Evolutionary conservation across 2,797 vertebrate genomes (phyloP).

Genomic region (Poecilia picta): DNA sequence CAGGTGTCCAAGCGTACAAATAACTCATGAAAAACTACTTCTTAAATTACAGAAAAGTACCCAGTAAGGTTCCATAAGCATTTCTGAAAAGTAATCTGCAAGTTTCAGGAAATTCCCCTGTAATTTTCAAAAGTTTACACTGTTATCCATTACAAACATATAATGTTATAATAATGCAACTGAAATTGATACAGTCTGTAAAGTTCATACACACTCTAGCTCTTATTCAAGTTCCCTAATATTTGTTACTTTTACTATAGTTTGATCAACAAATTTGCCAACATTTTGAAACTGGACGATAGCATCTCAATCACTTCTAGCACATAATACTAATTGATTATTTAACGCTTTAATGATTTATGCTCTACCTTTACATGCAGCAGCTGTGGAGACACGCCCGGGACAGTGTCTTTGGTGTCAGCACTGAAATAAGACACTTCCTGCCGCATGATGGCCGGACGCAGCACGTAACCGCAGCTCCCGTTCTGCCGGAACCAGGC

Average conservation of each 20-base stretch:
- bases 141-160: neutral
- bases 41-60: neutral
- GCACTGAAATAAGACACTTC: conserved; percentile 95
- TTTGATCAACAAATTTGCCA: neutral
- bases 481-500: conserved; percentile 96
- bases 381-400: conserved; percentile 94
- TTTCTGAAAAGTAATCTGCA: neutral
- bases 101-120: neutral
- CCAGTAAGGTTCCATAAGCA: neutral
- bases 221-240: neutral
- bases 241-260: neutral
- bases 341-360: neutral
- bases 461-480: conserved; percentile 90
- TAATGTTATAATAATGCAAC: neutral
- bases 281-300: neutral
- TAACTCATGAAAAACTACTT: neutral
- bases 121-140: neutral
- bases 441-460: conserved; percentile 94
- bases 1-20: neutral
- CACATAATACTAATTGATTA: neutral
- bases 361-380: conserved; percentile 86
- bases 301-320: neutral
- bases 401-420: conserved; percentile 91
- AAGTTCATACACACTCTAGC: neutral
- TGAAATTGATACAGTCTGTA: neutral